phyloP scores from a whole-genome alignment of 2,797 vertebrate genomes.

The Rhinatrema bivittatum region DNA sequence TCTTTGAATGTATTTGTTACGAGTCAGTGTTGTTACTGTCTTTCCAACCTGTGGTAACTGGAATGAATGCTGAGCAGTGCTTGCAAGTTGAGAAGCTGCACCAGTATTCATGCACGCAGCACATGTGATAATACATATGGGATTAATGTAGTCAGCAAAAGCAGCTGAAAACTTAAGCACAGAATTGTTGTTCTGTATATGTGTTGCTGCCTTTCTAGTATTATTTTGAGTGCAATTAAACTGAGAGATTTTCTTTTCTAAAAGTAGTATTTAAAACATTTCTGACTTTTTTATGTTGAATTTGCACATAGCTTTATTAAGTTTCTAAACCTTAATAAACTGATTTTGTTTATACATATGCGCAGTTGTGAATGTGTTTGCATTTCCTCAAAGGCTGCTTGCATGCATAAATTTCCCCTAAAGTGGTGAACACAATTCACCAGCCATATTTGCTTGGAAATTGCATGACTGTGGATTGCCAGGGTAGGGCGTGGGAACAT shows the following conservation, averaged over 20 bases:
- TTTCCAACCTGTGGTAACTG: slow-evolving; percentile 54
- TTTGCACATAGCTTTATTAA: slow-evolving; percentile 73
- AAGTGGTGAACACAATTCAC: slow-evolving; percentile 6
- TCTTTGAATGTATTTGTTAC: slow-evolving; percentile 60
- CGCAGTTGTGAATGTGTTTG: slow-evolving; percentile 20
- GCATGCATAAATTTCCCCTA: slow-evolving; percentile 1
- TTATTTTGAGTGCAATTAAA: slow-evolving; percentile 68
- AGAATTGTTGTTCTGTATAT: slow-evolving; percentile 42
- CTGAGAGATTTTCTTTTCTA: slow-evolving; percentile 25
- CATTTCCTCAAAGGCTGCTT: background rate
- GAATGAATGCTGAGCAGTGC: slow-evolving; percentile 50
- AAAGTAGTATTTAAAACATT: slow-evolving; percentile 69
- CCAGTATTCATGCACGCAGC: slow-evolving; percentile 33
- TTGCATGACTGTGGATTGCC: slow-evolving; percentile 6
- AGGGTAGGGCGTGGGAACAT: slow-evolving; percentile 2
- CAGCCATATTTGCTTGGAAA: slow-evolving; percentile 1
- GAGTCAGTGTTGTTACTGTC: slow-evolving; percentile 32
- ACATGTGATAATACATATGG: slow-evolving; percentile 45
- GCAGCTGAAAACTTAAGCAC: slow-evolving; percentile 30
- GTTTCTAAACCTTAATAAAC: slow-evolving; percentile 74
- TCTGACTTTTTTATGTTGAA: slow-evolving; percentile 57
- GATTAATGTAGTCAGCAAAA: slow-evolving; percentile 28
- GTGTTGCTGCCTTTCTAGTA: slow-evolving; percentile 46
- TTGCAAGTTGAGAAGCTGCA: slow-evolving; percentile 36
- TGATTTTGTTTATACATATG: slow-evolving; percentile 54